Conservation (phyloP, 1,140 invertebrate species). For the Philaenus spumarius region DNA sequence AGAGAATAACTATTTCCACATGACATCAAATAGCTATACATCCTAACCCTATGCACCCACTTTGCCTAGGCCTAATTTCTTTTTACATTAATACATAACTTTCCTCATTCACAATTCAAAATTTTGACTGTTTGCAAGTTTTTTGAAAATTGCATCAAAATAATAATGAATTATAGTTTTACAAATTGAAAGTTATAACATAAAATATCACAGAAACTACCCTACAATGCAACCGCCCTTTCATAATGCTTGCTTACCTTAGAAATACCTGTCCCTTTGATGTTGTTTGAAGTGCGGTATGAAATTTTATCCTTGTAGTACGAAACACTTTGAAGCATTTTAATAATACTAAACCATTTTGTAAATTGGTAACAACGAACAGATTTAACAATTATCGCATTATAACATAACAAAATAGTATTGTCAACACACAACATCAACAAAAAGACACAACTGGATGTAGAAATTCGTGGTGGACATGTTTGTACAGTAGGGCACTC, state of each 20-base stretch:
- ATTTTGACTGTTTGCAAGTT: no score
- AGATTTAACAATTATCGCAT: conserved; percentile 15
- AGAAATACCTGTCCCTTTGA: conserved; percentile 24
- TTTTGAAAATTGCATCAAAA: no score
- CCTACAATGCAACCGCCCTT: conserved; percentile 11
- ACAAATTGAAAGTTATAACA: no score
- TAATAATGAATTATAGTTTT: no score
- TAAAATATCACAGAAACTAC: no score
- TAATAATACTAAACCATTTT: conserved; percentile 20
- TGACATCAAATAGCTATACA: no score
- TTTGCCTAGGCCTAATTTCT: no score
- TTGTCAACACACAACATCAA: conserved; percentile 13
- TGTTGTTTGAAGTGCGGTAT: conserved; percentile 23
- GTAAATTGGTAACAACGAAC: conserved; percentile 10
- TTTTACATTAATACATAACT: no score
- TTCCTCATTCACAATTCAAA: no score
- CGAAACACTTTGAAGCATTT: conserved; percentile 8
- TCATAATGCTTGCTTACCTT: conserved; percentile 18
- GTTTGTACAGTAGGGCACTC: conserved; percentile 19
- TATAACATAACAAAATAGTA: conserved; percentile 13
- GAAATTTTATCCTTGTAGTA: conserved; percentile 3
- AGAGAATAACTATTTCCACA: no score
- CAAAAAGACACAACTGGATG: conserved; percentile 12
- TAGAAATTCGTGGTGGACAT: conserved; percentile 17
- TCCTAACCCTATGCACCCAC: no score